Evolutionary conservation across 2,113 vertebrate species (phyloP).

Genomic region (Rutilus rutilus): DNA sequence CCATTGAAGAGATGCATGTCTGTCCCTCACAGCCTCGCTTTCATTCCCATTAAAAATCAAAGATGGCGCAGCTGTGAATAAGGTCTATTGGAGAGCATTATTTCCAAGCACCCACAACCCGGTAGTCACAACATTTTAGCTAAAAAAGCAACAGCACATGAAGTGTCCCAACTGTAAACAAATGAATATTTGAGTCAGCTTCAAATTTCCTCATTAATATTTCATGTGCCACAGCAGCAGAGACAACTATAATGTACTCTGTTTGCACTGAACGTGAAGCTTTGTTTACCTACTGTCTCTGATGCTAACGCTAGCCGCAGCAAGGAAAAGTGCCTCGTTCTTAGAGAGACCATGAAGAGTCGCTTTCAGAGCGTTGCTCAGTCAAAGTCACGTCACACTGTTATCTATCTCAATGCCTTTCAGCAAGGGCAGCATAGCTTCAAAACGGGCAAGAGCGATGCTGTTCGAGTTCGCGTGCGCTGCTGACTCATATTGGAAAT

Average conservation of each 20-base stretch:
- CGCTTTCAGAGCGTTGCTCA: neutral
- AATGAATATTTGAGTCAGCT: slow-evolving; percentile 28
- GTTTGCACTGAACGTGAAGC: neutral
- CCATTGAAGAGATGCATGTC: too few relatives aligned
- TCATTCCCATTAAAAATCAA: too few relatives aligned
- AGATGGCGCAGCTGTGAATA: too few relatives aligned
- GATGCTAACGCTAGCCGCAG: neutral
- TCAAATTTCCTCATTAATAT: slow-evolving; percentile 31
- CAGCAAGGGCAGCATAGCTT: slow-evolving; percentile 27
- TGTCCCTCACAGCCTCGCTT: too few relatives aligned
- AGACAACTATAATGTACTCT: slow-evolving; percentile 13
- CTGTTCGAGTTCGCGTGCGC: neutral
- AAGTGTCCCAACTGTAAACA: slow-evolving; percentile 29
- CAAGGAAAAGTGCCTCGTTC: neutral
- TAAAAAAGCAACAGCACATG: neutral
- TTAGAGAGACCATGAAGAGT: neutral
- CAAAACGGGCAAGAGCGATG: slow-evolving; percentile 3
- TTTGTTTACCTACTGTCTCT: slow-evolving; percentile 28
- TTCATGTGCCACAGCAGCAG: neutral
- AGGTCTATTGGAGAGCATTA: neutral
- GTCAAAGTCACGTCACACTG: slow-evolving; percentile 23
- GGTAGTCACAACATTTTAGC: neutral
- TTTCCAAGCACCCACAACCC: neutral
- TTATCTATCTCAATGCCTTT: slow-evolving; percentile 18
- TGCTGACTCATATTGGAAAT: slow-evolving; percentile 42